These are phyloP conservation scores for Columba guinea DNA, from an alignment of 2,797 vertebrate species.

Conservation along the genomic window DNA sequence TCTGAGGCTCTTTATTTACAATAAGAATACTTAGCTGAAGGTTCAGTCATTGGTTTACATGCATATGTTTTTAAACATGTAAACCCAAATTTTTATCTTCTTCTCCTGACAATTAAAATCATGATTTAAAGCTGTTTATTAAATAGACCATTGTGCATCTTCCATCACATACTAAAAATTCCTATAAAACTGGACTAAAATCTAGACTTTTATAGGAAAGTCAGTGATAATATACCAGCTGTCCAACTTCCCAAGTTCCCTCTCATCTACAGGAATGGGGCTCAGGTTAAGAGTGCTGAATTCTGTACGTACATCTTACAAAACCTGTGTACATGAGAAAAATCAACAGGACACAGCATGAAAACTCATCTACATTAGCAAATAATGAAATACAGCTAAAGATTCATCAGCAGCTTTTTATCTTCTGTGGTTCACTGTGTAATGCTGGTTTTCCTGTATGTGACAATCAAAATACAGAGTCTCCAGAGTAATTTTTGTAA, in stretches of 20 bases:
- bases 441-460: background rate
- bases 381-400: background rate
- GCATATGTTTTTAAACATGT: background rate
- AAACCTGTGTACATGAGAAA: background rate
- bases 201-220: background rate
- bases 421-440: background rate
- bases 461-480: background rate
- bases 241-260: background rate
- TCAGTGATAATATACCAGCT: background rate
- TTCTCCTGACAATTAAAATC: background rate
- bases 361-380: background rate
- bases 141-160: background rate
- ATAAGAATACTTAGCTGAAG: background rate
- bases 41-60: background rate
- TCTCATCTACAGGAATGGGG: background rate
- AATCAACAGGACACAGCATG: background rate
- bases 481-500: background rate
- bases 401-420: background rate
- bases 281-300: accelerated
- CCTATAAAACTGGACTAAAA: background rate
- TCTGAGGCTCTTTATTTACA: background rate
- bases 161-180: background rate
- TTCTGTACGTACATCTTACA: background rate
- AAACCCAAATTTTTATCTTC: background rate
- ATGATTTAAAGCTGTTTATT: background rate